Evolutionary conservation across 1,140 invertebrate species (phyloP).

Genomic region (Harpegnathos saltator): DNA sequence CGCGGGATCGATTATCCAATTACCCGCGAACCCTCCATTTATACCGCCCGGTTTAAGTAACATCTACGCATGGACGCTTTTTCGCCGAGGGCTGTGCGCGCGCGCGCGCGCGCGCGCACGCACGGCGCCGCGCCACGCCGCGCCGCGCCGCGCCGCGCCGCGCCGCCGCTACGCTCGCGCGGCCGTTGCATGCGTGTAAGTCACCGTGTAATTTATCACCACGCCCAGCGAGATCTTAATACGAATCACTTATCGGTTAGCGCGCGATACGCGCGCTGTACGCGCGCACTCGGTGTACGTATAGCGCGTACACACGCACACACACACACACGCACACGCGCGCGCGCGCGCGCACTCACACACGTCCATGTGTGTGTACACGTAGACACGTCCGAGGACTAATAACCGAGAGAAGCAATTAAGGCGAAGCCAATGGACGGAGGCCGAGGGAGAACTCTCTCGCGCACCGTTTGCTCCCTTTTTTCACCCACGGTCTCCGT

Average conservation of each 20-base stretch:
- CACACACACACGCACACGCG: neutral
- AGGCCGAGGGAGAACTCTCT: constrained; percentile 51
- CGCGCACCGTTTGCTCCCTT: constrained; percentile 27
- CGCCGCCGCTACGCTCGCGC: constrained; percentile 62
- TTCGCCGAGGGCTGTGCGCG: constrained; percentile 57
- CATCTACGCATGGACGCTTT: constrained; percentile 46
- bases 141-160: constrained; percentile 11
- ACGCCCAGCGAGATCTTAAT: constrained; percentile 79
- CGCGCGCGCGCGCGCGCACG: constrained; percentile 24
- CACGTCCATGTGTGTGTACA: constrained; percentile 2
- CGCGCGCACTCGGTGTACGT: no score
- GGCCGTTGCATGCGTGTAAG: constrained; percentile 58
- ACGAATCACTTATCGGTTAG: constrained; percentile 77
- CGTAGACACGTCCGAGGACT: constrained; percentile 49
- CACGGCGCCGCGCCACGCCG: no score
- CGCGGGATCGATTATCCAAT: constrained; percentile 72
- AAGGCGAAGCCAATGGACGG: constrained; percentile 63
- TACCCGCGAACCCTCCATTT: constrained; percentile 54
- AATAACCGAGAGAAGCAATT: constrained; percentile 74
- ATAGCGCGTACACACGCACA: no score
- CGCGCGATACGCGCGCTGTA: constrained; percentile 36
- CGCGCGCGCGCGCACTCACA: constrained; percentile 19
- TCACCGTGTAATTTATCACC: constrained; percentile 78
- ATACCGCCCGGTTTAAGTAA: neutral
- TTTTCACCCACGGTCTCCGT: constrained; percentile 27